Base-by-base conservation (phyloP, 2,113 vertebrate genomes). In the Rostratula benghalensis region DNA sequence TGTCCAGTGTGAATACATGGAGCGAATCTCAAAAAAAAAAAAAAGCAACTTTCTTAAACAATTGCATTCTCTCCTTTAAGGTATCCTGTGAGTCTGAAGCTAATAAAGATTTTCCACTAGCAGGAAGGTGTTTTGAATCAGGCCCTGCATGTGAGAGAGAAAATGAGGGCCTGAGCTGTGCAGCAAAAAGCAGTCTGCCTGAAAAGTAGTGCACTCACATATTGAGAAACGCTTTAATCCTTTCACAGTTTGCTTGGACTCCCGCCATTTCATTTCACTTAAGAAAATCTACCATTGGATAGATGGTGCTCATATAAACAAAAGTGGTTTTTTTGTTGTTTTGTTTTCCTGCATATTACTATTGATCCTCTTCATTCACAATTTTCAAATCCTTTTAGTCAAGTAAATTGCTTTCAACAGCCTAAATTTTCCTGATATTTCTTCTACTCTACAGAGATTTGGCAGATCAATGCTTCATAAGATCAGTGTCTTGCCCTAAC, bases 351-450 rank as follows among this genome's bases (percentile, higher is more conserved):
- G 31, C 17, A 69, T 95, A 65, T 93, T 96, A 84, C 77, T 97
- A 96, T 71, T 93, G 94, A 97, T 96, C 77, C 61, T 89, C 85
- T 61, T 93, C 95, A 95, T 95, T 97, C 75, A 94, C 68, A 96
- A 89, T 93, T 98, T 97, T 95, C 76, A 95, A 87, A 90, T 82
- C 48, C 69, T 63, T 95, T 97, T 63, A 87, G 54, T 95, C 3
- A 12, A 95, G 60, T 93, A 94, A 96, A 97, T 91, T 83, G 43
- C 53, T 93, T 45, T 89, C 89, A 96, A 90, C 93, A 74, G 41
- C 77, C 46, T 89, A 95, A 92, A 83, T 96, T 93, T 94, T 96
- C 69, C 73, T 90, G 71, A 79, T 96, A 89, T 73, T 94, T 91
- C 83, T 95, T 87, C 93, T 81, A 31, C 70, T 95, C 95, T 83